Evolutionary conservation across 2,797 vertebrate species (phyloP), one percentile per base, ranked within the genome.

Genomic region (Anisognathus igniventris): DNA sequence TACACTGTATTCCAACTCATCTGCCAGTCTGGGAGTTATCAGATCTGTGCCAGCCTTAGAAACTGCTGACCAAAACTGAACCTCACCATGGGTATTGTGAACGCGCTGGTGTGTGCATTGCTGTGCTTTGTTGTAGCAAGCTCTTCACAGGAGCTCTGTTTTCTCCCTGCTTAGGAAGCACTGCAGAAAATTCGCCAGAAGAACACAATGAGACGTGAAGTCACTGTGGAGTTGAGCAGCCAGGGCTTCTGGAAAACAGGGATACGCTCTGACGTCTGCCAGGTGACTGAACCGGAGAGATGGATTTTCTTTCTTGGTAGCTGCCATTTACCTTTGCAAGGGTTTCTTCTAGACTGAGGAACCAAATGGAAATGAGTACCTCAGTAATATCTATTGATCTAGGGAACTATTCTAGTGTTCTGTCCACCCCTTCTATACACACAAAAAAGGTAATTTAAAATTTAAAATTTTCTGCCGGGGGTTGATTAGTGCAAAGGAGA

Each of bases 131-230:
- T 30, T 28, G 24, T 50, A 39, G 62, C 31, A 66, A 27, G 15
- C 82, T 81, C 66, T 88, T 97, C 42, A 95, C 64, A 39, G 50
- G 72, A 89, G 61, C 78, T 94, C 53, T 6, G 11, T 91, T 96
- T 57, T 67, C 78, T 93, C 72, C 44, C 84, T 90, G 83, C 92
- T 84, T 91, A 99, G 99, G 99, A 99, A 98, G 99, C 99, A 2
- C 98, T 99, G 95, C 99, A 99, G 97, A 99, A 99, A 98, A 99
- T 99, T 96, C 98, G 99, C 65, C 99, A 99, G 98, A 99, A 99
- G 98, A 99, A 99, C 97, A 99, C 99, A 1, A 99, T 99, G 99
- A 98, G 99, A 67, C 98, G 99, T 58, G 99, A 99, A 98, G 99
- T 99, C 95, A 99, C 99, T 0, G 99, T 99, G 54, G 99, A 99